Base-by-base conservation (phyloP, 2,113 vertebrate species). In the Octodon degus region DNA sequence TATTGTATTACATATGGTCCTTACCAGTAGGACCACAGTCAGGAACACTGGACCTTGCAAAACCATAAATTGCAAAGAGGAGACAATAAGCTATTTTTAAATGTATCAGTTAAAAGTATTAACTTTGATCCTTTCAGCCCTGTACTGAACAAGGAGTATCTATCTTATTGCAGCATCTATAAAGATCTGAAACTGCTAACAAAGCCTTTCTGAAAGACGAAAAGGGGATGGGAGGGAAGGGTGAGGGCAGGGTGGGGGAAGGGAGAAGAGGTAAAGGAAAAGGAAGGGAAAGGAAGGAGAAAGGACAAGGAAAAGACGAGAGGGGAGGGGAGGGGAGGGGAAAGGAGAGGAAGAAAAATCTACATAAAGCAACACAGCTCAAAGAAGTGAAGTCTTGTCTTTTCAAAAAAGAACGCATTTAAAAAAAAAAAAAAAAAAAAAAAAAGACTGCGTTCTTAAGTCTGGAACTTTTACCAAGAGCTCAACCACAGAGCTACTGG, bases 61-160 rank as follows among this genome's bases (percentile, higher is more conserved):
- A 67, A 96, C 92, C 62, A 82, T 50, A 96, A 79, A 91, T 85
- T 50, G 76, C 88, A 30, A 97, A 93, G 95, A 85, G 70, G 83
- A 95, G 24, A 92, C 81, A 79, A 90, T 72, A 88, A 82, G 90
- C 22, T 24, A 7, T 68, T 87, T 96, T 92, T 55, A 96, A 95
- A 50, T 58, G 32, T 72, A 93, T 97, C 60, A 22, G 86, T 76
- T 96, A 95, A 94, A 94, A 63, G 90, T 95, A 94, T 24, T 96
- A 93, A 96, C 97, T 97, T 96, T 97, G 94, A 97, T 97, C 93
- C 9, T 96, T 96, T 95, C 90, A 96, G 67, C 81, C 30, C 70
- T 65, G 58, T n/a, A 40, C 34, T 94, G n/a, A 96, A 19, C 92
- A 96, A 96, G 47, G 84, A 82, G 68, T 82, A 80, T 79, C 81